phyloP scores from a whole-genome alignment of 1,140 invertebrate species.

The Papilio glaucus region DNA sequence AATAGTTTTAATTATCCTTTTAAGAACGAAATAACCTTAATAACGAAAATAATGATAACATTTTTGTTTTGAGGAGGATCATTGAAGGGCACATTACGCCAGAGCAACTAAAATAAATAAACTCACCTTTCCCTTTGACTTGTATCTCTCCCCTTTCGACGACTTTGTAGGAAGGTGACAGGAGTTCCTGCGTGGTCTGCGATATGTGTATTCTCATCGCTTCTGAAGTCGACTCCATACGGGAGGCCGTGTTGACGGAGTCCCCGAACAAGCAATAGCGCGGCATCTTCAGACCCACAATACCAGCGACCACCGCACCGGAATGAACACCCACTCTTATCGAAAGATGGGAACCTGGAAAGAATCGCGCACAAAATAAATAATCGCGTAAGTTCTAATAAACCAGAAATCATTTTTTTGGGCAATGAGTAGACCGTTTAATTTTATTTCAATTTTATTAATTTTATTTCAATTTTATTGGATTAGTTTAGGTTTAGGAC shows the following conservation, averaged over 20 bases:
- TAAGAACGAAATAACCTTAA: no score
- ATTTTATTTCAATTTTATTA: no score
- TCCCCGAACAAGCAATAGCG: constrained; percentile 97
- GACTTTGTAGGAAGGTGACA: constrained; percentile 90
- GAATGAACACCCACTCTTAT: constrained; percentile 96
- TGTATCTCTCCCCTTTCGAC: constrained; percentile 92
- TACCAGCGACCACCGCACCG: constrained; percentile 96
- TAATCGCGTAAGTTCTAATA: background rate
- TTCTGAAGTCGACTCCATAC: constrained; percentile 96
- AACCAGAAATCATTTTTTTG: constrained; percentile 7
- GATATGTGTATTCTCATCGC: constrained; percentile 98
- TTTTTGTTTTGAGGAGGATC: no score
- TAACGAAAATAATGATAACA: no score
- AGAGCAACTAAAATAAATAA: constrained; percentile 30
- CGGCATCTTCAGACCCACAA: constrained; percentile 98
- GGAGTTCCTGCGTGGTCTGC: constrained; percentile 90
- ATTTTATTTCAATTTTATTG: no score
- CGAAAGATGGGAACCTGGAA: constrained; percentile 91
- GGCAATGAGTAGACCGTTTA: no score
- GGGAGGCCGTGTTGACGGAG: constrained; percentile 95
- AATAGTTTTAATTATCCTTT: no score
- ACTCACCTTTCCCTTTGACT: constrained; percentile 92
- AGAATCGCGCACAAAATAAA: background rate
- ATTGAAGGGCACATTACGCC: no score
- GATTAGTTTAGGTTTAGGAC: no score